Evolutionary conservation across 1,140 invertebrate genomes (phyloP), one percentile per base, ranked within the genome.

Genomic region (Apis dorsata): DNA sequence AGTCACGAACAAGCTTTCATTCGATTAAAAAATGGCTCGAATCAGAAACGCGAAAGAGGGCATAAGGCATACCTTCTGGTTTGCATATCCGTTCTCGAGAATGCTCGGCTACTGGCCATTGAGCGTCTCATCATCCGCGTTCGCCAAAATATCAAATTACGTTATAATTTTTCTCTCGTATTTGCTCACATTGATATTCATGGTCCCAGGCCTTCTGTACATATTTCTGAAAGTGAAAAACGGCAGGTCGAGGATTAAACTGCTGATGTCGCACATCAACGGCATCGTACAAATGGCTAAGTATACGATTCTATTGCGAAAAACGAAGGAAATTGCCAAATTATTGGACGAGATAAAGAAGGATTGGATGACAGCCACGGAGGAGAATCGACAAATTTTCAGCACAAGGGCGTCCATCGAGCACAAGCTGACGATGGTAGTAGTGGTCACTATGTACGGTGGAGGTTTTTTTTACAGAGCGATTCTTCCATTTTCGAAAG

Each of bases 201-300:
- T 85, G 0, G 21, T 83, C 10, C 86, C 86, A 13, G 60, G 76
- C 7, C 0, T 85, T 0, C 15, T 85, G 1, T n/a, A 68, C 28
- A 74, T 83, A 9, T 77, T 87, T 1, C 10, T 77, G 1, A 66
- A 51, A 21, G 80, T 79, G 24, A 49, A 44, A 0, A 79, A 59
- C 12, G 1, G 19, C 1, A 53, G 55, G 28, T 73, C 84, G 0
- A 85, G 79, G n/a, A 28, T 92, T 13, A 93, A 91, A 51, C 65
- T 91, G 1, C 72, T 90, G 0, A 89, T 88, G 15, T 89, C 92
- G 1, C 75, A 91, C 57, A 86, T 87, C 44, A 91, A 90, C 65
- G 85, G 85, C 51, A 10, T 86, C 1, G 89, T 90, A 78, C 85
- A 88, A 0, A 60, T 91, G 5, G 12, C 79, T 13, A 93, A 93